Conservation (phyloP, 2,797 vertebrate species). For the Synaphobranchus kaupii region DNA sequence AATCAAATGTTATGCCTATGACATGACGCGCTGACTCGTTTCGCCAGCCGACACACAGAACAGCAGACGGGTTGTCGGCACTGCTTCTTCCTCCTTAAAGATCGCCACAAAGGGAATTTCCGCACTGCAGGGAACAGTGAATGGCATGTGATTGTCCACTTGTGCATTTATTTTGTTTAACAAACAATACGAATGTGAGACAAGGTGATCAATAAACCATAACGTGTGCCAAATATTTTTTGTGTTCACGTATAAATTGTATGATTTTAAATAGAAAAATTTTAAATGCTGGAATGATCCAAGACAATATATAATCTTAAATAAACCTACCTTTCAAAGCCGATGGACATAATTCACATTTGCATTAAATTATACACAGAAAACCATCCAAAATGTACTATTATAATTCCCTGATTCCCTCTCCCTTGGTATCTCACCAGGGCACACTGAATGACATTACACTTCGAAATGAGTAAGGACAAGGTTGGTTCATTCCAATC, state of each 20-base stretch:
- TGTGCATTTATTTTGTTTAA: neutral
- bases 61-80: neutral
- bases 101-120: neutral
- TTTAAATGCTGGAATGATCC: neutral
- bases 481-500: neutral
- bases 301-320: neutral
- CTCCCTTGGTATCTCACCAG: neutral
- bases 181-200: conserved; percentile 14
- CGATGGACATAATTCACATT: neutral
- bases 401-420: neutral
- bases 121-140: neutral
- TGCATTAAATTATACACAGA: neutral
- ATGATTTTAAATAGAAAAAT: conserved; percentile 2
- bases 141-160: neutral
- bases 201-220: conserved; percentile 11
- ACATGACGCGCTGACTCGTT: neutral
- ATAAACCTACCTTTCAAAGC: neutral
- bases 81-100: neutral
- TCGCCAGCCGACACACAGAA: neutral
- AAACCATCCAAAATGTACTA: neutral
- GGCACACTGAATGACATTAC: conserved; percentile 8
- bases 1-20: neutral
- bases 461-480: conserved; percentile 1
- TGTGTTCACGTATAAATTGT: neutral
- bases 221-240: neutral